phyloP scores from a whole-genome alignment of 2,797 vertebrate species.

The Morus bassanus region DNA sequence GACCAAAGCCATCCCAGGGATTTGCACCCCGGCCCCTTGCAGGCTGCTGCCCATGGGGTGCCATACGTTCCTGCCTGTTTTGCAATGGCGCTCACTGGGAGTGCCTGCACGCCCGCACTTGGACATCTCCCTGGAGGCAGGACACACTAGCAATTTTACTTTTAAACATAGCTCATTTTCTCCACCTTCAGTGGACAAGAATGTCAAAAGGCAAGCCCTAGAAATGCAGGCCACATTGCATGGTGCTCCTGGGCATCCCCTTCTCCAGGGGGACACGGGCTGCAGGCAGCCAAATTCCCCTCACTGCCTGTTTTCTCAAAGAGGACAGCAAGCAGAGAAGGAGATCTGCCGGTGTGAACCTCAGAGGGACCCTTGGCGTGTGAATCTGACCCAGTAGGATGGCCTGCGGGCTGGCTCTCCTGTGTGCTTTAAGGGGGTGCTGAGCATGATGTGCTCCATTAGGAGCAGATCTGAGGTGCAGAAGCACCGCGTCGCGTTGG shows the following conservation, averaged over 20 bases:
- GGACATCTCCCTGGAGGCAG: not conserved
- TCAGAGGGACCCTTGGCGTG: not conserved
- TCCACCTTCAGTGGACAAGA: not conserved
- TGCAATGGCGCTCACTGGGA: not conserved
- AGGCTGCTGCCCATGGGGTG: not conserved
- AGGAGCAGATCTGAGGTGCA: not conserved
- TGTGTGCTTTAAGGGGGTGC: not conserved
- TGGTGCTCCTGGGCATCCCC: not conserved
- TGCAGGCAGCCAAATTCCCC: not conserved
- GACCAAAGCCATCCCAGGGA: not conserved
- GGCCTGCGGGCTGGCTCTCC: not conserved
- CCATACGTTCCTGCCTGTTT: not conserved
- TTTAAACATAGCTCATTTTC: not conserved
- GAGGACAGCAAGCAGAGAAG: not conserved
- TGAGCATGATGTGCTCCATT: not conserved
- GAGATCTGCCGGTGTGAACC: not conserved
- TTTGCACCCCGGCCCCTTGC: not conserved
- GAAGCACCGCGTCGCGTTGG: not conserved
- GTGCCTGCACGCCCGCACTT: rapidly evolving
- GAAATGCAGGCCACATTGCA: not conserved
- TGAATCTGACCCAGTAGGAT: not conserved
- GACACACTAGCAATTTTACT: not conserved
- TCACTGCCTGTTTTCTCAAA: not conserved
- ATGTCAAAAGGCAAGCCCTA: not conserved
- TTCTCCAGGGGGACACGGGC: rapidly evolving